Base-by-base conservation (phyloP, 1,140 invertebrate species). In the Danaus melanippus region DNA sequence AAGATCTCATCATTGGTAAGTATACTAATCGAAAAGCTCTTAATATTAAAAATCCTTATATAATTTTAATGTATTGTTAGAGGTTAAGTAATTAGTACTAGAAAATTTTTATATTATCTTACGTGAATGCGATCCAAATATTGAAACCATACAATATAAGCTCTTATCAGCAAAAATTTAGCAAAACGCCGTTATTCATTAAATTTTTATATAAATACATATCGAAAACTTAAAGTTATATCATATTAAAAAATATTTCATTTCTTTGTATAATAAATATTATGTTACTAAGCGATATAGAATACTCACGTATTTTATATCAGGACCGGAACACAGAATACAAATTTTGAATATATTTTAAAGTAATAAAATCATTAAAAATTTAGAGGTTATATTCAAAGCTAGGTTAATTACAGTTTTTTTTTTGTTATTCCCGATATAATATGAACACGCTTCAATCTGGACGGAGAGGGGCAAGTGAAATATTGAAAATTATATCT, bases 11-110 rank as follows among this genome's bases (percentile, higher is more conserved):
- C 49, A 74, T 76, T 78, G 73, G 70, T 76, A 71, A 80, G 77
- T 84, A 84, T 82, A 84, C 79, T 84, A 82, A 64, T 82, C 71
- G 61, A 81, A 80, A 84, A 84, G 80, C 80, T 79, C 78, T 81
- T 81, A 79, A 79, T 69, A 78, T 80, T 83, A 83, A 76, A 79
- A 79, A 77, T 66, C 64, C 79, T 82, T 80, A 80, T 67, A 65
- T 61, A 67, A 65, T 57, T 74, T 70, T 76, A 64, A 74, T 70
- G 66, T 79, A 75, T 42, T 73, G 65, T 74, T 70, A 75, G 67
- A 76, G 64, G 69, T 74, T 74, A 67, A 66, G 60, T 70, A 67
- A 70, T 72, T 71, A 71, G 62, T 65, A 55, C 66, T 78, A 74
- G 59, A 74, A 53, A 67, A 54, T 59, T 66, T 64, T 66, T 67